phyloP scores from a whole-genome alignment of 2,797 vertebrate species.

The Phoebastria nigripes region DNA sequence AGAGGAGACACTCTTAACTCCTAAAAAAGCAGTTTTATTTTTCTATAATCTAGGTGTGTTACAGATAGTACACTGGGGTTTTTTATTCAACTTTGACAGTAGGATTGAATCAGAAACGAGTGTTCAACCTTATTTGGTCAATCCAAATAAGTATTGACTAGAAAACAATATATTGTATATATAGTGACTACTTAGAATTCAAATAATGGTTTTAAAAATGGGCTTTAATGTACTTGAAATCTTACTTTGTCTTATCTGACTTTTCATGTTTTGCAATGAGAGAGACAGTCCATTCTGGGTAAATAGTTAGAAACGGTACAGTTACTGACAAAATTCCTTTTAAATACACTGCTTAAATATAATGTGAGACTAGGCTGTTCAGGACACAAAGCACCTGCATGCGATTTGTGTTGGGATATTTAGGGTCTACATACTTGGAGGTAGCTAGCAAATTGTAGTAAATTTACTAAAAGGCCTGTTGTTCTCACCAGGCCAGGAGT shows the following conservation, averaged over 20 bases:
- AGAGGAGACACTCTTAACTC: background rate
- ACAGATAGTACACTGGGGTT: background rate
- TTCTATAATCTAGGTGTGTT: background rate
- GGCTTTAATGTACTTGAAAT: background rate
- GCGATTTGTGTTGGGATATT: background rate
- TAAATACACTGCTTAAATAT: background rate
- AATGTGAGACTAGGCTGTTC: background rate
- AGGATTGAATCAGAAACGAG: background rate
- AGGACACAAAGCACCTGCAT: background rate
- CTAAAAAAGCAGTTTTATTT: slow-evolving; percentile 12
- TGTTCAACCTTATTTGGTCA: slow-evolving; percentile 30
- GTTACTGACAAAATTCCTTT: background rate
- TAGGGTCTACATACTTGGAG: background rate
- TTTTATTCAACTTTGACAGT: background rate
- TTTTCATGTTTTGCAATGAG: slow-evolving; percentile 22
- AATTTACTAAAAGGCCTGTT: background rate
- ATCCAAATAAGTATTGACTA: background rate
- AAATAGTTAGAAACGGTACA: background rate
- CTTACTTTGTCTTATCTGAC: slow-evolving; percentile 10
- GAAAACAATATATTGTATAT: background rate
- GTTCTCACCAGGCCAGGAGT: background rate
- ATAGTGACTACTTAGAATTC: slow-evolving; percentile 24
- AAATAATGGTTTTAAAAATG: background rate
- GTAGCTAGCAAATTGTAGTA: background rate
- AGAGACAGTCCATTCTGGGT: background rate